Conservation (phyloP, 2,113 vertebrate species). For the Columbina picui region DNA sequence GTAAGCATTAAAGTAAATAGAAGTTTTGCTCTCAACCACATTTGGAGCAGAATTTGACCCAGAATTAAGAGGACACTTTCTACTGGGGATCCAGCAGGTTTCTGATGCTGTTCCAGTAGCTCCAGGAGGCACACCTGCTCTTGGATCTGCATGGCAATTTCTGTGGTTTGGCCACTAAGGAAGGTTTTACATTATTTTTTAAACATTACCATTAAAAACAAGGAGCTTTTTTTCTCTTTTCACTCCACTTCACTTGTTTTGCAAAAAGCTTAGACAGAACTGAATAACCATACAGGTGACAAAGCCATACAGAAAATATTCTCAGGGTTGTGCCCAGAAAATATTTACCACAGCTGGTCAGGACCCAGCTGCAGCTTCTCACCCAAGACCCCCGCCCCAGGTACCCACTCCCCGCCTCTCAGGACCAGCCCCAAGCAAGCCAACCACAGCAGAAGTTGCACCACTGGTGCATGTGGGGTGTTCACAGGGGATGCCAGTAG, state of each 20-base stretch:
- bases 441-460: accelerated
- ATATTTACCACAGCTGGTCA: background rate
- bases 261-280: background rate
- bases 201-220: background rate
- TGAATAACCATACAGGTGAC: background rate
- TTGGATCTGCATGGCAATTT: constrained; percentile 64
- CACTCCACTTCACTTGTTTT: background rate
- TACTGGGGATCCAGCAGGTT: constrained; percentile 22
- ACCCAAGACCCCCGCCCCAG: background rate
- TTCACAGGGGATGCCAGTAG: background rate
- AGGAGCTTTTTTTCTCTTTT: background rate
- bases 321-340: background rate
- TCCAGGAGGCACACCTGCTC: constrained; percentile 69
- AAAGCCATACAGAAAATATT: background rate
- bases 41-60: constrained; percentile 56
- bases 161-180: constrained; percentile 61
- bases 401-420: background rate
- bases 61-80: constrained; percentile 56
- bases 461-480: no score
- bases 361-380: background rate
- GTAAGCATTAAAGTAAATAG: constrained; percentile 33
- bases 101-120: constrained; percentile 71
- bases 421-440: background rate
- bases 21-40: constrained; percentile 46
- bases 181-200: constrained; percentile 35